Conservation (phyloP, 1,140 invertebrate genomes). For the Sitodiplosis mosellana region DNA sequence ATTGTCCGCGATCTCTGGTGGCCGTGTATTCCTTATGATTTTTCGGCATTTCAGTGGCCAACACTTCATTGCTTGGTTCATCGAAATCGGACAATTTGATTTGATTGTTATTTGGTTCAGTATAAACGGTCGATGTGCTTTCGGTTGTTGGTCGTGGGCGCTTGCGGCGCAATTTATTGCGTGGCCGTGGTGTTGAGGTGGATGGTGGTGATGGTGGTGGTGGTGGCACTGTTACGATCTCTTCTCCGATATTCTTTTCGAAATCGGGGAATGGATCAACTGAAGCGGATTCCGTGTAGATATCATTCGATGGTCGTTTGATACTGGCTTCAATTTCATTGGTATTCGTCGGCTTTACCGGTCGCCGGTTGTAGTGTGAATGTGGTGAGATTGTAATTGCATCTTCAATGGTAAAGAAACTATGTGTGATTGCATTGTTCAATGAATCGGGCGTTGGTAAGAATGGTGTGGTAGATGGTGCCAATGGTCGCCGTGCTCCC, state of each 20-base stretch:
- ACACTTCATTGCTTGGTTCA: no score
- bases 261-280: neutral
- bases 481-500: neutral
- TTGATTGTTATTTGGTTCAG: no score
- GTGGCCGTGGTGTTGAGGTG: neutral
- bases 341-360: neutral
- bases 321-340: slow-evolving; percentile 1
- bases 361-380: neutral
- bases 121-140: no score
- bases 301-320: neutral
- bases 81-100: no score
- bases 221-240: neutral
- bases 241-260: neutral
- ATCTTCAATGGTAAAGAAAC: slow-evolving; percentile 4
- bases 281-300: no score
- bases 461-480: neutral
- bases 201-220: neutral
- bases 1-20: no score
- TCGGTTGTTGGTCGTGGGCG: neutral
- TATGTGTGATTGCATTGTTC: slow-evolving; percentile 1
- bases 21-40: no score
- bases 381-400: slow-evolving; percentile 1
- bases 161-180: neutral
- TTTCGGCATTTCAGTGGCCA: no score
- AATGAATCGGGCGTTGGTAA: neutral